Base-by-base conservation (phyloP, 2,888 invertebrate genomes). In the Carabus problematicus region DNA sequence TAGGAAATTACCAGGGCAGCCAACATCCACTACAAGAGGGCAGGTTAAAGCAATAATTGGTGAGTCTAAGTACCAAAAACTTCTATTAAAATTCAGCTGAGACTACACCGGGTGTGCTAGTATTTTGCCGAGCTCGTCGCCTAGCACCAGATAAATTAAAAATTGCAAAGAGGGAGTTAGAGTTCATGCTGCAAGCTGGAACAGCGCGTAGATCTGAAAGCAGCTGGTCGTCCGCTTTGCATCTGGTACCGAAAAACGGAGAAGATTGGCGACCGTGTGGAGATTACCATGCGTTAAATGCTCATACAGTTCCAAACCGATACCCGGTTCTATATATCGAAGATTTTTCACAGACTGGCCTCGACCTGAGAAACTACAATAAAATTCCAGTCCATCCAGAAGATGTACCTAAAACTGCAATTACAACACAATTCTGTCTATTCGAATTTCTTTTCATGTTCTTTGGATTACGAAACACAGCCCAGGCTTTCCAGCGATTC, bases 391-490 rank as follows among this genome's bases (percentile, higher is more conserved):
- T 72, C 3, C 40, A 63, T 6, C 29, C 62, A 0, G 75, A 73
- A 0, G 79, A 80, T 64, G 74, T 81, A n/a, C 66, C 59, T 0
- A 80, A 81, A 71, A 79, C 79, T 0, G 80, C 78, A 0, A 77
- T 79, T 7, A 77, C 18, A 42, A 66, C 66, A 29, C 56, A 39
- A 0, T 66, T 66, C n/a, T 56, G 56, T 6, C 12, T 64, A 9
- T 43, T 19, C 4, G 55, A 64, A 45, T 43, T 55, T 7, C 1
- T 14, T 9, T 42, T 7, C 39, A 41, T 64, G n/a, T 29, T 14
- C 7, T 81, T 81, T 29, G 81, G 81, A 0, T 73, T 82, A 0
- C 56, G 79, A 0, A 82, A 83, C 67, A 79, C 82, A 0, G 78
- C 77, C 1, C 79, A 82, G 70, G 79, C 80, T 0, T 78, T 82